Evolutionary conservation across 2,888 invertebrate species (phyloP), one percentile per base, ranked within the genome.

Genomic region (Pristionchus japonicus): DNA sequence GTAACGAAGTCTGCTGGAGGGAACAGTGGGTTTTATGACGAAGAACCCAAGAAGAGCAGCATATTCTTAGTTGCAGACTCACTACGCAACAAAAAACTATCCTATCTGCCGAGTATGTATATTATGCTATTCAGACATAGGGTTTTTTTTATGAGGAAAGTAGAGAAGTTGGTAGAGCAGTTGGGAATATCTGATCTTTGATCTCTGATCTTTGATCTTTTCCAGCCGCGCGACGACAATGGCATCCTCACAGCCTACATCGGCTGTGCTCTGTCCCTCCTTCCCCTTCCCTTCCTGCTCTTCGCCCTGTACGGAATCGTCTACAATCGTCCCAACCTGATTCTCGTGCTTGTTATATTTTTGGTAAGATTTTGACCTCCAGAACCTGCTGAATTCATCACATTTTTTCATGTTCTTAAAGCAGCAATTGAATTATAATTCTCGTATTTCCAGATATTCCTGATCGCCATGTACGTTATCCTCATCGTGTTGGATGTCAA

Each of bases 311-410:
- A 77, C 37, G 77, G 77, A 23, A 77, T 77, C 9, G 77, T 77
- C 43, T 77, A 77, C 77, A 43, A 77, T 77, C 77, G 77, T n/a
- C 77, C 77, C 11, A 77, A 77, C 47, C 77, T 77, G n/a, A 77
- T 77, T 27, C 43, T 77, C 1, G n/a, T 77, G 4, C 43, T 77
- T 0, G 77, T 77, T 27, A 20, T 47, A 3, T 77, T 77, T 77
- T 23, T 77, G 77, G 77, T 77, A 3, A 27, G 77, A 47, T 6
- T 67, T 15, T 34, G n/a, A n/a, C n/a, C n/a, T n/a, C n/a, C n/a
- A n/a, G n/a, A n/a, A n/a, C n/a, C n/a, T n/a, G n/a, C n/a, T n/a
- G n/a, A n/a, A n/a, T n/a, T n/a, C n/a, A n/a, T n/a, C n/a, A n/a
- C n/a, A n/a, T n/a, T n/a, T n/a, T n/a, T n/a, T n/a, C n/a, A n/a